Base-by-base conservation (phyloP, 2,113 vertebrate genomes). In the Aplodontia rufa region DNA sequence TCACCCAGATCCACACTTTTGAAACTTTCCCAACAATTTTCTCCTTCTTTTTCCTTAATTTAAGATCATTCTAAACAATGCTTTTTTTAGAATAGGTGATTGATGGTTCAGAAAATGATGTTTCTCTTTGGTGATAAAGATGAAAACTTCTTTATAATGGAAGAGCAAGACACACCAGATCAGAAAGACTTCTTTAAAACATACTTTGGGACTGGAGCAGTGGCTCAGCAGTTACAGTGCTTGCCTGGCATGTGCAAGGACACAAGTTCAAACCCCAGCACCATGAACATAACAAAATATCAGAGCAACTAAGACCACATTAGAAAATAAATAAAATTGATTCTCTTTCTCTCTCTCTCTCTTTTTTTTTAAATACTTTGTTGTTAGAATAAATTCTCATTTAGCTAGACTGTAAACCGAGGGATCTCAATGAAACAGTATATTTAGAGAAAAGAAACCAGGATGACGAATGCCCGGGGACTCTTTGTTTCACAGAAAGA, bases 91-190 rank as follows among this genome's bases (percentile, higher is more conserved):
- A 84, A 95, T 87, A 87, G 16, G 60, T 93, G 55, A 58, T 69
- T 12, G 20, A 82, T 96, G 19, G 30, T 76, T 80, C 30, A 92
- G 87, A 96, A 94, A 96, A 96, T 55, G 45, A 68, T 87, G 45
- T 90, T 97, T 96, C 58, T 55, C 37, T 96, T 89, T 96, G n/a
- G 26, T 75, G 60, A 95, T 91, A 92, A 94, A 94, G 88, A 93
- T 49, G 47, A 45, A 81, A 84, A 35, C 55, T 78, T 79, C 35
- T 92, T 94, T 85, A 69, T 71, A 81, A 42, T 28, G 30, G n/a
- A 89, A 94, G 40, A 66, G 51, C 76, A 68, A 87, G 62, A 78
- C 64, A 94, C 12, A n/a, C 8, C 30, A 68, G 72, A 69, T 90
- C 16, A n/a, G 75, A 96, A 94, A 71, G 37, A n/a, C n/a, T n/a